These are phyloP conservation scores for Oxyteleia sp. DNA, from an alignment of 2,888 invertebrate genomes.

Conservation along the genomic window DNA sequence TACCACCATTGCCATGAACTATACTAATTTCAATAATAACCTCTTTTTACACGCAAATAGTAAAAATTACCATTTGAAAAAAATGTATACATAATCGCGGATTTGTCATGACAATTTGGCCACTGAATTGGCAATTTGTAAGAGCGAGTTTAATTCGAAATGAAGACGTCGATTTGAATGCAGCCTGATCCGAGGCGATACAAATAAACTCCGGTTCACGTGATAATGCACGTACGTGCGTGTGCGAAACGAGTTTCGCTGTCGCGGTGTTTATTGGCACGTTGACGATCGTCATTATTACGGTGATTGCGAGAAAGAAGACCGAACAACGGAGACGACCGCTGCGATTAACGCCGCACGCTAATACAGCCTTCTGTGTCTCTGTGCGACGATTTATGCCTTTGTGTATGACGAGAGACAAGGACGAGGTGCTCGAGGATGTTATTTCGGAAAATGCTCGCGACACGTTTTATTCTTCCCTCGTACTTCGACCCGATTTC, in stretches of 20 bases:
- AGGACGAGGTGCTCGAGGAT: background rate
- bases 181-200: conserved; percentile 41
- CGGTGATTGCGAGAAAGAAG: conserved; percentile 26
- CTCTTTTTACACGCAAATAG: too few species aligned
- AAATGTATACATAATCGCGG: too few species aligned
- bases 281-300: conserved; percentile 46
- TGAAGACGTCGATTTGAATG: conserved; percentile 48
- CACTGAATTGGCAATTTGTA: conserved; percentile 27
- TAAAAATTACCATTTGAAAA: too few species aligned
- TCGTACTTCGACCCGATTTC: too few species aligned
- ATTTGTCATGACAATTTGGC: conserved; percentile 24
- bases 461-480: too few species aligned
- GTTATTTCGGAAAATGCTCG: too few species aligned
- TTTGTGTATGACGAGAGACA: conserved; percentile 2
- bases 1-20: too few species aligned
- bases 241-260: conserved; percentile 42
- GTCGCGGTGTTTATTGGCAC: conserved; percentile 58
- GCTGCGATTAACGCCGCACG: conserved; percentile 39
- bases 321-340: conserved; percentile 29
- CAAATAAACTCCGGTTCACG: conserved; percentile 61
- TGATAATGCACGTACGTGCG: conserved; percentile 34
- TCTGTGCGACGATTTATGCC: conserved; percentile 14
- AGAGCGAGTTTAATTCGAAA: conserved; percentile 43
- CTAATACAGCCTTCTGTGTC: conserved; percentile 10
- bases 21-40: too few species aligned